These are phyloP conservation scores for Alca torda DNA, from an alignment of 2,797 vertebrate species.

Conservation along the genomic window DNA sequence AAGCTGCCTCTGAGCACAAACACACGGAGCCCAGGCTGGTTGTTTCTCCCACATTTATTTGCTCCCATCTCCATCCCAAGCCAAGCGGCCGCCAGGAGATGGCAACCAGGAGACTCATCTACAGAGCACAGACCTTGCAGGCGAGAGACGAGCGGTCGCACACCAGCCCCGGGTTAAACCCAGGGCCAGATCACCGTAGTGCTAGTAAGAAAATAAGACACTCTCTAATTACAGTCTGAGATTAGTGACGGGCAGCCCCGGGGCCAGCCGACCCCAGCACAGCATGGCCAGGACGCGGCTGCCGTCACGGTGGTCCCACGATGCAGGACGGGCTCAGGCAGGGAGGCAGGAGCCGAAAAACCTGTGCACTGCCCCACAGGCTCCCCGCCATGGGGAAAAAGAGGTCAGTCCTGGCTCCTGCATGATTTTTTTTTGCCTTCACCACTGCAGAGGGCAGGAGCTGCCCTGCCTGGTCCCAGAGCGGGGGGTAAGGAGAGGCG, in stretches of 20 bases:
- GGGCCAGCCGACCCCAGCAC: background rate
- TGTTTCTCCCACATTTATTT: constrained; percentile 26
- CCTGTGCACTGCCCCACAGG: background rate
- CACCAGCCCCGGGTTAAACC: background rate
- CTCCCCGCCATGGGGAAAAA: background rate
- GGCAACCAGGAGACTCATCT: background rate
- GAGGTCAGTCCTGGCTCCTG: background rate
- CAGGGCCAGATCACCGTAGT: background rate
- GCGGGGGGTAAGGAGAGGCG: fast-evolving
- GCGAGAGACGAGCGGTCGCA: fast-evolving
- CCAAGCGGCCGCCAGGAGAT: background rate
- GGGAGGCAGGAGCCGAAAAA: background rate
- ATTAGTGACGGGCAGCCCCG: background rate
- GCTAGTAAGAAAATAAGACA: constrained; percentile 63
- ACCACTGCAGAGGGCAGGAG: background rate
- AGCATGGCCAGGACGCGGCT: fast-evolving
- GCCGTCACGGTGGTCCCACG: constrained; percentile 21
- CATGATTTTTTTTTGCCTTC: background rate
- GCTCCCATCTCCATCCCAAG: background rate
- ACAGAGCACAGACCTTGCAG: background rate
- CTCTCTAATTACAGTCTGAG: constrained; percentile 45
- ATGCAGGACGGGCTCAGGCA: background rate
- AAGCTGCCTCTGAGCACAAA: background rate
- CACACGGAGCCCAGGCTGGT: background rate
- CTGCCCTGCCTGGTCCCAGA: background rate